Evolutionary conservation across 2,113 vertebrate species (phyloP).

Genomic region (Mustelus asterias): DNA sequence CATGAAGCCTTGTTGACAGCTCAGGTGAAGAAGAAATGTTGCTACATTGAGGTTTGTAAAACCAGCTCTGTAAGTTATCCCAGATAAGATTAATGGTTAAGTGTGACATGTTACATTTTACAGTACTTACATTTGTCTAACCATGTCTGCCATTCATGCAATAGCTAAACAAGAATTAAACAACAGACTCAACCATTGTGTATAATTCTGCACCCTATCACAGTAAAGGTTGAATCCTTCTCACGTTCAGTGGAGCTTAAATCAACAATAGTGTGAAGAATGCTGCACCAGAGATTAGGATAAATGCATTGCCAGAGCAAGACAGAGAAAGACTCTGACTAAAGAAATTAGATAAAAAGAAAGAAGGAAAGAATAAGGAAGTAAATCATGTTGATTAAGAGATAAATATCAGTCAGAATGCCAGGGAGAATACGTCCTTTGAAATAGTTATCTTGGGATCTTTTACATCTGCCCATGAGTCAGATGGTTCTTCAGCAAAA

Average conservation of each 20-base stretch:
- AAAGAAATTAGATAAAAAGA: neutral
- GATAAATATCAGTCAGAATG: neutral
- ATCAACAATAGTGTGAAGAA: neutral
- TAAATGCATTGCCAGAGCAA: neutral
- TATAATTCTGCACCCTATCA: neutral
- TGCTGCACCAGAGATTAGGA: neutral
- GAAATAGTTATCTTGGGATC: neutral
- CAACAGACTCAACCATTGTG: neutral
- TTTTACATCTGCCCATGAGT: neutral
- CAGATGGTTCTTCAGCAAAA: neutral
- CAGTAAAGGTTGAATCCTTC: neutral
- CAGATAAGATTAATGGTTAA: neutral
- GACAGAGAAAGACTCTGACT: neutral
- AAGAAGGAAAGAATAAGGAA: neutral
- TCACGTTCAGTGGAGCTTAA: neutral
- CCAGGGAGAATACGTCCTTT: neutral
- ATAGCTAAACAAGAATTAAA: neutral
- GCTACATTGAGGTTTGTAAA: neutral
- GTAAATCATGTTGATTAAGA: neutral
- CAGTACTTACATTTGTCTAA: neutral
- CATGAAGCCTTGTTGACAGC: neutral
- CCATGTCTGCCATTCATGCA: neutral
- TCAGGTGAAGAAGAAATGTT: neutral
- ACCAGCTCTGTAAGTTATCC: neutral
- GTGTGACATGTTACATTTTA: neutral